Percentiles rank a stretch among this genome's conserved stretches.
Evolutionary conservation across 2,888 invertebrate species (phyloP).

Genomic region (Pristionchus maxplancki): DNA sequence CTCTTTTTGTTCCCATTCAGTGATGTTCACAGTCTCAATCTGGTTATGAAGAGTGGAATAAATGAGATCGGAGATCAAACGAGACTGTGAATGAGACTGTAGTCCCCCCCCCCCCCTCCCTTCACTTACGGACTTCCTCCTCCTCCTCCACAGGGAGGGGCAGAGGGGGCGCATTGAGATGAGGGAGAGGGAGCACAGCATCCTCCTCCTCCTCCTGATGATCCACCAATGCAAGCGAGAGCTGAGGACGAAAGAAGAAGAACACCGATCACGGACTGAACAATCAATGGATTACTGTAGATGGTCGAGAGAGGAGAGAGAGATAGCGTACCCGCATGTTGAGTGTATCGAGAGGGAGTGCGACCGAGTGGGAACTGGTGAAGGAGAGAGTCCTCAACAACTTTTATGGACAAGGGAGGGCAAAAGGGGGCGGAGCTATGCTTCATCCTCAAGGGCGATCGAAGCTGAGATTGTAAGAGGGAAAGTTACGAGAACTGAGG

Average conservation of each 20-base stretch:
- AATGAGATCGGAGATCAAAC: not conserved
- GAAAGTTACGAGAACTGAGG: conserved; percentile 30
- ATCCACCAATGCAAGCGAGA: conserved; percentile 38
- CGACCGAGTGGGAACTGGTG: not conserved
- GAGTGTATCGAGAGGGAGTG: not conserved
- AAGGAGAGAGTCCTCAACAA: not conserved
- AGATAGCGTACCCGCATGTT: conserved; percentile 17
- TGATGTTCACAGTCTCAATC: conserved; percentile 1
- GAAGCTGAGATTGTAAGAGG: not conserved
- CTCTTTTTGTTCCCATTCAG: not conserved
- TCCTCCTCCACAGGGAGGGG: conserved; percentile 36
- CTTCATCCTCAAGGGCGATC: conserved; percentile 40
- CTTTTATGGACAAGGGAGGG: not conserved
- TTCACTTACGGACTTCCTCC: not conserved
- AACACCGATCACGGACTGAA: conserved; percentile 19
- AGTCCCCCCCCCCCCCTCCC: not conserved
- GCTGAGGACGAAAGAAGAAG: conserved; percentile 29
- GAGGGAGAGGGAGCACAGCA: not conserved
- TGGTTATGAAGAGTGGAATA: not conserved
- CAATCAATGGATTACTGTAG: not conserved
- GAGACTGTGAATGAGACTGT: not conserved
- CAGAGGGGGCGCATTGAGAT: conserved; percentile 15
- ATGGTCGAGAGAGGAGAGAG: not conserved
- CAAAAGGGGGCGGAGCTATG: not conserved
- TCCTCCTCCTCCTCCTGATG: conserved; percentile 16